Conservation (phyloP, 2,113 vertebrate genomes). For the Pelmatolapia mariae region DNA sequence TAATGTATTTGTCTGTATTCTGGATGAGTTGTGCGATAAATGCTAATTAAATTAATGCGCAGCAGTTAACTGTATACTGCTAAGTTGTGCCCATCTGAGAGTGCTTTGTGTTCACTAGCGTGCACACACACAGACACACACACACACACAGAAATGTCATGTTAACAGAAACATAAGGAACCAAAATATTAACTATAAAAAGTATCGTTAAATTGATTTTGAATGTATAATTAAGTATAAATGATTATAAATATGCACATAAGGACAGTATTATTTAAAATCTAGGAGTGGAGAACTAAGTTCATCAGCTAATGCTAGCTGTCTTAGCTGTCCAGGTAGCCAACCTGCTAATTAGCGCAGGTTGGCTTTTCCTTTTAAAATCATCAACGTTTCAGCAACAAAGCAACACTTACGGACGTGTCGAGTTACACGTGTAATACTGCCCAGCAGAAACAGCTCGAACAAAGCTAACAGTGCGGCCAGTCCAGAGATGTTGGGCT, state of each 20-base stretch:
- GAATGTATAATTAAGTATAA: background rate
- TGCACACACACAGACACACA: background rate
- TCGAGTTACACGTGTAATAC: fast-evolving
- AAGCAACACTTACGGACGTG: fast-evolving
- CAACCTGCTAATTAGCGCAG: background rate
- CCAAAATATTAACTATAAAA: background rate
- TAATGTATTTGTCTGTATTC: background rate
- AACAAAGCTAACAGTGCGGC: background rate
- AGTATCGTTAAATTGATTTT: background rate
- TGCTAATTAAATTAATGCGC: constrained; percentile 94
- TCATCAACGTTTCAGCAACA: fast-evolving
- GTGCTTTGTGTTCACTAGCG: constrained; percentile 7
- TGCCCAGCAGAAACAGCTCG: background rate
- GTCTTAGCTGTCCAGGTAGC: background rate
- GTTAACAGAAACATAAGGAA: background rate
- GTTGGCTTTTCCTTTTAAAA: background rate
- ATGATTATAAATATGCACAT: background rate
- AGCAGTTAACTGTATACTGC: constrained; percentile 80
- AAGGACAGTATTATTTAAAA: background rate
- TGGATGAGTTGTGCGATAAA: constrained; percentile 71
- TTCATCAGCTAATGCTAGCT: background rate
- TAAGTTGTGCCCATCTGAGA: constrained; percentile 81
- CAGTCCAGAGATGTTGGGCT: background rate
- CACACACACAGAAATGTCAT: background rate
- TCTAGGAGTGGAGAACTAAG: background rate